Evolutionary conservation across 23 tunicate species (phyloP), one percentile per base, ranked within the genome.

Genomic region (Oikopleura vanhoeffeni): DNA sequence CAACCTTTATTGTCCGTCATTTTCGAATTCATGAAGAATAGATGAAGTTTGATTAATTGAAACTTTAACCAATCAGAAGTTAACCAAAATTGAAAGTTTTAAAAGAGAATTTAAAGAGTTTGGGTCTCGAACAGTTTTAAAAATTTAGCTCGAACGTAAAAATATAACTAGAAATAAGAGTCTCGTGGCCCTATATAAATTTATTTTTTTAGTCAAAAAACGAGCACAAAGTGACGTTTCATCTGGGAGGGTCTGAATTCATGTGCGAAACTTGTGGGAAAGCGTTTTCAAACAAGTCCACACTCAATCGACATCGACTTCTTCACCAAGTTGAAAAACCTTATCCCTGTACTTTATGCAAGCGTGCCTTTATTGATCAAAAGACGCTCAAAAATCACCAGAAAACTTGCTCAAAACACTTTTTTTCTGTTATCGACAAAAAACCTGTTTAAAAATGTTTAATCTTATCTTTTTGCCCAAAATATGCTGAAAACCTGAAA

Each of bases 221-320:
- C 79, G 79, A 71, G 38, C 79, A 71, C 79, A 71, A 71, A 71
- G 79, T 71, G 36, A 71, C 79, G 36, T 71, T 71, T 38, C 79
- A 71, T 30, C 38, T 71, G 34, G 79, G 79, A 2, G 79, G 79
- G 4, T 71, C 79, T 38, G 27, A 18, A 3, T 30, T 18, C 79
- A 71, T 13, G 35, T 71, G 79, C 79, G 79, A 71, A 2, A 71
- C 79, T 71, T 71, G 79, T 30, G 79, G 79, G 3, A 71, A 71
- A 32, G 79, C 79, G 32, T 71, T 71, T 30, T 71, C 79, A 2
- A 71, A 71, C 79, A 18, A 30, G 79, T 71, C 79, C 3, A 71
- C 79, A 2, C 38, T 71, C 34, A 71, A 71, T 30, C 79, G 79
- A 33, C 79, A 71, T 32, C 27, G 35, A 32, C 79, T 71, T 4